These are phyloP conservation scores for Erebia aethiops DNA, from an alignment of 2,888 invertebrate species.

Conservation along the genomic window DNA sequence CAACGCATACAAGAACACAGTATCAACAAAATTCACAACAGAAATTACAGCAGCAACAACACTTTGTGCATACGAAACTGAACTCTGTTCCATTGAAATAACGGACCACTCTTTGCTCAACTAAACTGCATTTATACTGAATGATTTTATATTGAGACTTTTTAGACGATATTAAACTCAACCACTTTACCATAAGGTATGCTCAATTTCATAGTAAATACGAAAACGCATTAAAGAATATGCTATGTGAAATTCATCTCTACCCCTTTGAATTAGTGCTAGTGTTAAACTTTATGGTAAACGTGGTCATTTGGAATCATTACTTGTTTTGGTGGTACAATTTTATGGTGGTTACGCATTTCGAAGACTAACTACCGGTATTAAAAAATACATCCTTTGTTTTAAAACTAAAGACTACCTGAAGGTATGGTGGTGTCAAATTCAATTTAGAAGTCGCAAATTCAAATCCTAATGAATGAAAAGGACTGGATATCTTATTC, in stretches of 20 bases:
- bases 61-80: background rate
- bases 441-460: background rate
- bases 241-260: constrained; percentile 17
- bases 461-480: background rate
- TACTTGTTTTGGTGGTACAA: constrained; percentile 29
- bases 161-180: constrained; percentile 1
- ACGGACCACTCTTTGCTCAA: background rate
- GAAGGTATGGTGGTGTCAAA: background rate
- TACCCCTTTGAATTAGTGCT: background rate
- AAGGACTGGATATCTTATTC: no score
- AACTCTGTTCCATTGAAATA: constrained; percentile 22
- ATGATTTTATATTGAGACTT: background rate
- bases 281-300: constrained; percentile 15
- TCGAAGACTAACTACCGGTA: constrained; percentile 27
- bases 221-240: constrained; percentile 10
- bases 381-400: constrained; percentile 16
- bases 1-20: constrained; percentile 17
- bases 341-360: constrained; percentile 33
- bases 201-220: background rate
- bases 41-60: background rate
- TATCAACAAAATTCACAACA: constrained; percentile 3
- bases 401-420: constrained; percentile 1
- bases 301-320: constrained; percentile 23
- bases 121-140: background rate
- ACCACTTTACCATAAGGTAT: background rate